Percentiles rank a stretch among this genome's conserved stretches.
Evolutionary conservation across 2,113 vertebrate species (phyloP).

Genomic region (Myocastor coypus): DNA sequence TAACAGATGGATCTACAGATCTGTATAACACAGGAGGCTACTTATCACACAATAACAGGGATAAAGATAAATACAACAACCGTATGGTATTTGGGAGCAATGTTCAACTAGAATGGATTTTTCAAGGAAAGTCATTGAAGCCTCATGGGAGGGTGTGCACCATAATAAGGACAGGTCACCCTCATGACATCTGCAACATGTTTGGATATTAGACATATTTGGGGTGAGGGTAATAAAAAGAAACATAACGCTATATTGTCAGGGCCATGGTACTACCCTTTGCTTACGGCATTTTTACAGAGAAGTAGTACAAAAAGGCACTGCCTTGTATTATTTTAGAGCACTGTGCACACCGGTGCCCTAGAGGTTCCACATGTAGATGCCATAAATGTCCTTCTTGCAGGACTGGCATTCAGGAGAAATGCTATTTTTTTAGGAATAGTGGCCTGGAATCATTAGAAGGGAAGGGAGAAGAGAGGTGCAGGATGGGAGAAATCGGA

Average conservation of each 20-base stretch:
- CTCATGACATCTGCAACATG: background rate
- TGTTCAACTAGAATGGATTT: background rate
- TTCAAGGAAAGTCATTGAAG: background rate
- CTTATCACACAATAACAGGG: background rate
- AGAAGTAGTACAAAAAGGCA: background rate
- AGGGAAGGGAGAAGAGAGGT: background rate
- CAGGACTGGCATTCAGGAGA: background rate
- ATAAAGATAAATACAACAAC: background rate
- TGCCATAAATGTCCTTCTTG: accelerated
- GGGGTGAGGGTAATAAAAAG: background rate
- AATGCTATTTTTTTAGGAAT: background rate
- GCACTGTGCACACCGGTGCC: accelerated
- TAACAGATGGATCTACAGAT: background rate
- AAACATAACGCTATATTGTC: accelerated
- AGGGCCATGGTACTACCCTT: accelerated
- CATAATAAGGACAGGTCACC: background rate
- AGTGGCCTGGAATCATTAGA: background rate
- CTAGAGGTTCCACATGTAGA: no score
- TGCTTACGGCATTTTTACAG: background rate
- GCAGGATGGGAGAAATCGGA: background rate
- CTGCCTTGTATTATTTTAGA: background rate
- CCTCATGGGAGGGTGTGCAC: background rate
- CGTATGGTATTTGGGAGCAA: background rate
- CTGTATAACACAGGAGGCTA: background rate
- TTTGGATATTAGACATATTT: background rate